Evolutionary conservation across 1,140 invertebrate genomes (phyloP), one percentile per base, ranked within the genome.

Genomic region (Tetramorium simillimum): DNA sequence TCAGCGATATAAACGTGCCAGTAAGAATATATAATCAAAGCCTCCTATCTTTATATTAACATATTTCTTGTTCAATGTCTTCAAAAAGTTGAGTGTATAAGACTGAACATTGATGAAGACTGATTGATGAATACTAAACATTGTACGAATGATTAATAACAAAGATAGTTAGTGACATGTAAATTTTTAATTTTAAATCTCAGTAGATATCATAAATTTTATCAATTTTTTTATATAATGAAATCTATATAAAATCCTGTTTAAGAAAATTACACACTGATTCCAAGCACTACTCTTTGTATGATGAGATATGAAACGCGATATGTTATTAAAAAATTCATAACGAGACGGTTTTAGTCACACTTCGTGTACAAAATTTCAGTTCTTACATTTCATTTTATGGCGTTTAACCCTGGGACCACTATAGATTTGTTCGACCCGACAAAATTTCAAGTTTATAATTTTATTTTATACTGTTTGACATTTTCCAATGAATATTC

Each of bases 381-480:
- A 56, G 33, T 73, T 75, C 49, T 33, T 75, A 60, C 53, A 60
- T 77, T 60, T 77, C 33, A 77, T 62, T 63, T 62, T 77, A n/a
- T 49, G 40, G 18, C 56, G 37, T 24, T 5, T 24, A 76, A 76
- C 63, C 10, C 37, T 67, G 21, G n/a, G 10, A 43, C 10, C 40
- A 10, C 33, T 65, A 40, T 65, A 7, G 18, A 5, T 63, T 37
- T 5, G 10, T 12, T 67, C 5, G 3, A 67, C 0, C n/a, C 3
- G 33, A 9, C 5, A 6, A 43, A 65, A 40, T 5, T 40, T 67
- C 21, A 3, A 21, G 21, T 67, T 67, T 43, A 67, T 46, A 46
- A 46, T 67, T 1, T 18, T 43, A 43, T 67, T 67, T 43, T 6
- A 9, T 10, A 10, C 0, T 37, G 33, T 65, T 3, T 21, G 33